Base-by-base conservation (phyloP, 1,140 invertebrate species). In the Coptotermes formosanus region DNA sequence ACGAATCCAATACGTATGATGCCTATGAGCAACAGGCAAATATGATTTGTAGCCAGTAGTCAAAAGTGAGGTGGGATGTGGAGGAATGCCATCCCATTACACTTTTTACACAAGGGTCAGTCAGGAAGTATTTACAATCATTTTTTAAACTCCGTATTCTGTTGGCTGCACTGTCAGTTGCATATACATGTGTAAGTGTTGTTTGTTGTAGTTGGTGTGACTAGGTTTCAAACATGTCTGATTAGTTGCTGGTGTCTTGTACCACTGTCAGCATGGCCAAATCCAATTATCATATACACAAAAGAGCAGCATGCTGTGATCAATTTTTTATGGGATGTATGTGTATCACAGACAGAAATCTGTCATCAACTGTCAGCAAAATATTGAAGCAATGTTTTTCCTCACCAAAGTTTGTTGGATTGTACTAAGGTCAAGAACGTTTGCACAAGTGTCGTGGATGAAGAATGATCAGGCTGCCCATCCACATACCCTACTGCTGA, bases 391-490 rank as follows among this genome's bases (percentile, higher is more conserved):
- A 82, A 32, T 81, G 85, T 85, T n/a, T 81, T 85, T 11, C 85
- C 85, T 38, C 85, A 81, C 30, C 85, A 21, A 82, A 85, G 85
- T 82, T 55, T 85, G 9, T 1, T 0, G 55, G 52, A 85, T 30
- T 85, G 9, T n/a, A 69, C 6, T n/a, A 69, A 30, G 48, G 82
- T 85, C 4, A 85, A 75, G 81, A 82, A 75, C 32, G 59, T 3
- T 82, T 21, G 59, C 19, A 85, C 85, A 44, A 44, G 85, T n/a
- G 85, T 85, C 16, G 81, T 21, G 55, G 38, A 85, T 82, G 85
- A 85, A 25, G 55, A 64, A 82, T 11, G 48, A 85, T 11, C 14
- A 30, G 84, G 84, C 12, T 14, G 7, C 48, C 84, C 25, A 52
- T 52, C 44, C 30, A 48, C 38, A 59, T 38, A 16, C 25, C 8